Conservation (phyloP, 2,113 vertebrate genomes). For the Cyanocitta stelleri region DNA sequence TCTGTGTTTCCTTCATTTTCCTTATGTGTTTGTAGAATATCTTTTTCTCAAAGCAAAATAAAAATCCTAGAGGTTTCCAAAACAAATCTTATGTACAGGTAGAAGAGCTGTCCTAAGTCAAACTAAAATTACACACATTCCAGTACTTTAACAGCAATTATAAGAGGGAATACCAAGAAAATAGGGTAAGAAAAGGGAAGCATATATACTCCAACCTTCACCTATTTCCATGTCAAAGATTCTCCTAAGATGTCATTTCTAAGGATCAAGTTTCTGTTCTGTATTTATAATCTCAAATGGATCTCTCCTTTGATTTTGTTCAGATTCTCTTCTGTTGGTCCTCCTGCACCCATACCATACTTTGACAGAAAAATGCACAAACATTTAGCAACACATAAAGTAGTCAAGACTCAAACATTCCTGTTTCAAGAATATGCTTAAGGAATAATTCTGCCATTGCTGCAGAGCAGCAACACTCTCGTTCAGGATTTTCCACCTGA, state of each 20-base stretch:
- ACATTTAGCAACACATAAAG: not conserved
- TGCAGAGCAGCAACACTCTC: not conserved
- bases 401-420: not conserved
- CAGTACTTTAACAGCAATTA: not conserved
- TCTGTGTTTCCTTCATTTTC: not conserved
- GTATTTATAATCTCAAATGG: not conserved
- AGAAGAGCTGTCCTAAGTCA: not conserved
- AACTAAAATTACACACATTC: not conserved
- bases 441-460: not conserved
- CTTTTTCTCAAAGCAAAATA: not conserved
- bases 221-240: not conserved
- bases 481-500: not conserved
- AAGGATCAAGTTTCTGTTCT: not conserved
- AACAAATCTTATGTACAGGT: not conserved
- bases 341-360: not conserved
- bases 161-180: not conserved
- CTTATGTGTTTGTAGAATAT: not conserved
- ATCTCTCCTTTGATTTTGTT: not conserved
- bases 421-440: not conserved
- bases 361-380: not conserved
- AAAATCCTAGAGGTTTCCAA: not conserved
- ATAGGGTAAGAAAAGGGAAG: not conserved
- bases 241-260: not conserved
- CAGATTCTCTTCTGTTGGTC: not conserved
- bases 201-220: not conserved